These are phyloP conservation scores for Tribolium madens DNA, from an alignment of 1,140 invertebrate genomes.

Conservation along the genomic window DNA sequence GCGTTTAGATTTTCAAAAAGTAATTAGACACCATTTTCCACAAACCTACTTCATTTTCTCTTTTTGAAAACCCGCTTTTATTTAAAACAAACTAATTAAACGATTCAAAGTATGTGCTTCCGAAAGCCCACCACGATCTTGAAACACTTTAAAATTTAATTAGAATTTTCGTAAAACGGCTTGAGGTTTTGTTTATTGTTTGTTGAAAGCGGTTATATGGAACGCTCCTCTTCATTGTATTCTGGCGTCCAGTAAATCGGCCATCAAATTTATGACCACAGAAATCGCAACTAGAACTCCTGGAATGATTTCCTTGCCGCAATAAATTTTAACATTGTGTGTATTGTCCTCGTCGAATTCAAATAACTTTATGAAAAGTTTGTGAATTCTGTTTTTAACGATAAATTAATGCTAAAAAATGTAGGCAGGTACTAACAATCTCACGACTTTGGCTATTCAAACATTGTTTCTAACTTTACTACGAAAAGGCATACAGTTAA, in stretches of 20 bases:
- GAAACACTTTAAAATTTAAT: constrained; percentile 22
- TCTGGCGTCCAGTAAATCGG: constrained; percentile 18
- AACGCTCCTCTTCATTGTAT: not conserved
- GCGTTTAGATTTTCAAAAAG: not conserved
- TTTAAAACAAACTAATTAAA: constrained; percentile 17
- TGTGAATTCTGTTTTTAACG: constrained; percentile 1
- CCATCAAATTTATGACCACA: constrained; percentile 26
- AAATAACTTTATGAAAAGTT: constrained; percentile 10
- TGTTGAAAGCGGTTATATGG: not conserved
- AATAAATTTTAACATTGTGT: constrained; percentile 33
- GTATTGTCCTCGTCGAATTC: not conserved
- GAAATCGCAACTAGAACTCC: constrained; percentile 36
- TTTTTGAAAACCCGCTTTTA: not conserved
- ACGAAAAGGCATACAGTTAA: too few relatives aligned
- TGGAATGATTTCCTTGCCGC: constrained; percentile 34
- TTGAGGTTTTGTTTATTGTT: constrained; percentile 14
- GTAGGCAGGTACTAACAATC: too few relatives aligned
- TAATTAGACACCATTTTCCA: not conserved
- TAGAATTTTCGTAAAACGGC: constrained; percentile 7
- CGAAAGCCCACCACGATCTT: constrained; percentile 1
- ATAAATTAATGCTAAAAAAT: not conserved
- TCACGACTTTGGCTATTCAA: too few relatives aligned
- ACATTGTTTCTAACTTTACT: too few relatives aligned
- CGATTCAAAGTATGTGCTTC: constrained; percentile 12
- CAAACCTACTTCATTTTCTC: not conserved